Evolutionary conservation across 2,888 invertebrate species (phyloP).

Genomic region (Cabera pusaria): DNA sequence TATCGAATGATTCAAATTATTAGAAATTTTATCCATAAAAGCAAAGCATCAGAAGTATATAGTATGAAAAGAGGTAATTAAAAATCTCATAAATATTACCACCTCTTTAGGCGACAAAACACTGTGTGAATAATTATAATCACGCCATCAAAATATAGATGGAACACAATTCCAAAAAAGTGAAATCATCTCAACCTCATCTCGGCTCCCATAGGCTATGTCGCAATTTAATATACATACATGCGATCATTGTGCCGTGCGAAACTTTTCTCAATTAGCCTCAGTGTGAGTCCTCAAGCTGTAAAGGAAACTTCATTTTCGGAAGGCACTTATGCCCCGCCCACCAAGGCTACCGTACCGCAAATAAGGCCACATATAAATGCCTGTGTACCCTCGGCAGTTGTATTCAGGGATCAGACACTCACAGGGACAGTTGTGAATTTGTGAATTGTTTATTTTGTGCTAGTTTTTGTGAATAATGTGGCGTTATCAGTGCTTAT

Average conservation of each 20-base stretch:
- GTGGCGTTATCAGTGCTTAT: conserved; percentile 55
- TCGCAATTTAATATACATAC: conserved; percentile 59
- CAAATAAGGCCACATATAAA: conserved; percentile 80
- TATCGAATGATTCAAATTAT: too few species aligned
- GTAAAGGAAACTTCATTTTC: conserved; percentile 73
- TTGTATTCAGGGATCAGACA: conserved; percentile 63
- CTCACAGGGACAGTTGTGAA: conserved; percentile 50
- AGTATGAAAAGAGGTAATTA: too few species aligned
- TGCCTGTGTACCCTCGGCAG: conserved; percentile 65
- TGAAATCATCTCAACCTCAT: conserved; percentile 20
- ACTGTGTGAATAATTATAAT: too few species aligned
- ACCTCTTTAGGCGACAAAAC: too few species aligned
- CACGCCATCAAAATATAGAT: too few species aligned
- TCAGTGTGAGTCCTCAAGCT: conserved; percentile 30
- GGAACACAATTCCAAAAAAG: conserved; percentile 14
- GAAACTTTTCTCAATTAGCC: conserved; percentile 75
- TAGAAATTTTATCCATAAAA: too few species aligned
- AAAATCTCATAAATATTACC: too few species aligned
- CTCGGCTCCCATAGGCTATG: conserved; percentile 28
- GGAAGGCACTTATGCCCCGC: conserved; percentile 51
- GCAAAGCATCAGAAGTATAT: too few species aligned
- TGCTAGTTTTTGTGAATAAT: too few species aligned
- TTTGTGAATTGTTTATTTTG: conserved; percentile 23
- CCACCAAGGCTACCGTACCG: conserved; percentile 61
- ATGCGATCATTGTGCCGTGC: conserved; percentile 63